Evolutionary conservation across 2,888 invertebrate genomes (phyloP).

Genomic region (Eupithecia abbreviata): DNA sequence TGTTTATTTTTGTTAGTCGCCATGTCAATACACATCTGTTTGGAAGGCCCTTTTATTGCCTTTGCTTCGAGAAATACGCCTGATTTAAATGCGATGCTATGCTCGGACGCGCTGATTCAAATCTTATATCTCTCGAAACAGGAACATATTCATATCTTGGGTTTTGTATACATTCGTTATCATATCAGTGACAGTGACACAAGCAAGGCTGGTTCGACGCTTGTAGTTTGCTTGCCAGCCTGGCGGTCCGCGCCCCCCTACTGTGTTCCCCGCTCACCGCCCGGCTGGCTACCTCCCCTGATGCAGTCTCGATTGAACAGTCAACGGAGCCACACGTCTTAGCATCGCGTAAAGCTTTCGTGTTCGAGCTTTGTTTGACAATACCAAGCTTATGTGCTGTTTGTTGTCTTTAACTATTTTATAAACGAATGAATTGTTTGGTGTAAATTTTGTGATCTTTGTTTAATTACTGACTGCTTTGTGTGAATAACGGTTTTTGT

Average conservation of each 20-base stretch:
- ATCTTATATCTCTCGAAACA: slow-evolving; percentile 6
- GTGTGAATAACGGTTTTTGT: slow-evolving; percentile 66
- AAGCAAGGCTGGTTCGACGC: slow-evolving; percentile 73
- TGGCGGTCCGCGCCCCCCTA: slow-evolving; percentile 64
- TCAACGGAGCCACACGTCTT: slow-evolving; percentile 53
- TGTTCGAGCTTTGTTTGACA: slow-evolving; percentile 75
- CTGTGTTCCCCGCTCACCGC: slow-evolving; percentile 55
- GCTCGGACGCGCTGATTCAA: not conserved
- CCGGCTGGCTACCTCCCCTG: slow-evolving; percentile 39
- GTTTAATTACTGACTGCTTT: slow-evolving; percentile 41
- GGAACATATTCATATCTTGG: slow-evolving; percentile 48
- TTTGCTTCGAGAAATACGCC: slow-evolving; percentile 46
- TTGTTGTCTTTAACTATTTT: slow-evolving; percentile 53
- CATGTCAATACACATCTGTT: slow-evolving; percentile 70
- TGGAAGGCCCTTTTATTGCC: slow-evolving; percentile 55
- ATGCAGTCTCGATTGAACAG: slow-evolving; percentile 75
- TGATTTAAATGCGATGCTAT: slow-evolving; percentile 44
- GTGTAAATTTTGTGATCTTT: slow-evolving; percentile 58
- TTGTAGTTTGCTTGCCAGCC: slow-evolving; percentile 52
- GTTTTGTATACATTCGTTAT: slow-evolving; percentile 78
- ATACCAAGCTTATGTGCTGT: slow-evolving; percentile 65
- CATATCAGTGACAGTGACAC: slow-evolving; percentile 74
- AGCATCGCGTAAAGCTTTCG: slow-evolving; percentile 64
- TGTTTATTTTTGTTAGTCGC: slow-evolving; percentile 66
- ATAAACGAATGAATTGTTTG: slow-evolving; percentile 50